Evolutionary conservation across 2,113 vertebrate genomes (phyloP).

Genomic region (Psittacula cyanocephala): DNA sequence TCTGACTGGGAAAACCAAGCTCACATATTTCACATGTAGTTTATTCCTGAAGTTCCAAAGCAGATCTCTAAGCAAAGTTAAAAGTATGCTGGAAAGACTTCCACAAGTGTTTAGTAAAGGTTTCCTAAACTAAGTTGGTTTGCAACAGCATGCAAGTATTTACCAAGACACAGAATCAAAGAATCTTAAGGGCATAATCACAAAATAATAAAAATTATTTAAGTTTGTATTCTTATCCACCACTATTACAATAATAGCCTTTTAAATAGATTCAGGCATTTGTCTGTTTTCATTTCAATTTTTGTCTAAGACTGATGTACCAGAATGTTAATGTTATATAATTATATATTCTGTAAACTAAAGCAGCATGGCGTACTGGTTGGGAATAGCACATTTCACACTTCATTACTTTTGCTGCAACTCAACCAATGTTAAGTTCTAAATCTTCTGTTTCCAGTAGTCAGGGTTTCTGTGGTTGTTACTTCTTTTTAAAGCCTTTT

Average conservation of each 20-base stretch:
- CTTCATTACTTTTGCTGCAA: conserved; percentile 61
- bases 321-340: conserved; percentile 67
- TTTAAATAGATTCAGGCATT: conserved; percentile 41
- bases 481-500: background rate
- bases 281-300: conserved; percentile 65
- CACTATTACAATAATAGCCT: conserved; percentile 21
- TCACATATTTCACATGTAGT: background rate
- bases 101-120: background rate
- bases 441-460: conserved; percentile 18
- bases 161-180: background rate
- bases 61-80: background rate
- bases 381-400: conserved; percentile 65
- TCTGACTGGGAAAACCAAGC: background rate
- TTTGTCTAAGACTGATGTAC: conserved; percentile 58
- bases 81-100: background rate
- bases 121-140: background rate
- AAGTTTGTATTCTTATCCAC: conserved; percentile 23
- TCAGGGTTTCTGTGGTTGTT: background rate
- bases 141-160: background rate
- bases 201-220: conserved; percentile 37
- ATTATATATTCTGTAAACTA: conserved; percentile 69
- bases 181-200: background rate
- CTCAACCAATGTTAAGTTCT: conserved; percentile 26
- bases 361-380: conserved; percentile 48
- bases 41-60: background rate